Percentiles rank a stretch among this genome's conserved stretches.
These are phyloP conservation scores for Sebastiscus albofasciatus DNA, from an alignment of 2,797 vertebrate genomes.

Conservation along the genomic window DNA sequence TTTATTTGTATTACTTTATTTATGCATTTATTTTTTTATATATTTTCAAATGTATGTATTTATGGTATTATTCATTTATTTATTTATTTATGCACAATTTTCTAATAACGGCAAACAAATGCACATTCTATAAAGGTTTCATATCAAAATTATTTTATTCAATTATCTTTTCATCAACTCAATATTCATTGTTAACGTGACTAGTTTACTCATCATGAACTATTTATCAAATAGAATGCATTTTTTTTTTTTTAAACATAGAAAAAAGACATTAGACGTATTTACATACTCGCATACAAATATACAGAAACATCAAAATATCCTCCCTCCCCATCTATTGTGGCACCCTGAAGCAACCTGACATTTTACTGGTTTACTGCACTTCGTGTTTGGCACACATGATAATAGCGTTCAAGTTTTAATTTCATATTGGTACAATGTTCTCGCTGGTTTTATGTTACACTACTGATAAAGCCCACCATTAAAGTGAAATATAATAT, in stretches of 20 bases:
- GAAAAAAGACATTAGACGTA: constrained; percentile 8
- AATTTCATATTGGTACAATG: background rate
- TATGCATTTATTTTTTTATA: too few relatives aligned
- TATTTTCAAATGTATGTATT: too few relatives aligned
- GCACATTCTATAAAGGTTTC: background rate
- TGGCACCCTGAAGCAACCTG: background rate
- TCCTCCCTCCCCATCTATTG: background rate
- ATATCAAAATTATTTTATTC: constrained; percentile 52
- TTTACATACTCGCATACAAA: constrained; percentile 27
- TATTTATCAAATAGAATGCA: background rate
- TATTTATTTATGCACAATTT: too few relatives aligned
- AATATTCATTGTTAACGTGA: background rate
- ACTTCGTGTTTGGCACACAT: background rate
- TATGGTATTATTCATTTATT: too few relatives aligned
- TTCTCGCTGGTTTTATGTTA: background rate
- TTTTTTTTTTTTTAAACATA: constrained; percentile 13
- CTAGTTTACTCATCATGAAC: constrained; percentile 5
- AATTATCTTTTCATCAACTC: background rate
- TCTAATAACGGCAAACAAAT: background rate
- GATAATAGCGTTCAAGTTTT: background rate
- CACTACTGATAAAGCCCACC: background rate
- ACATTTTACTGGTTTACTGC: background rate
- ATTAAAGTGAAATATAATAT: background rate
- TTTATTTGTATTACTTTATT: too few relatives aligned
- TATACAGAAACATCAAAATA: background rate